These are phyloP conservation scores for Pelmatolapia mariae DNA, from an alignment of 2,113 vertebrate species.

Conservation along the genomic window DNA sequence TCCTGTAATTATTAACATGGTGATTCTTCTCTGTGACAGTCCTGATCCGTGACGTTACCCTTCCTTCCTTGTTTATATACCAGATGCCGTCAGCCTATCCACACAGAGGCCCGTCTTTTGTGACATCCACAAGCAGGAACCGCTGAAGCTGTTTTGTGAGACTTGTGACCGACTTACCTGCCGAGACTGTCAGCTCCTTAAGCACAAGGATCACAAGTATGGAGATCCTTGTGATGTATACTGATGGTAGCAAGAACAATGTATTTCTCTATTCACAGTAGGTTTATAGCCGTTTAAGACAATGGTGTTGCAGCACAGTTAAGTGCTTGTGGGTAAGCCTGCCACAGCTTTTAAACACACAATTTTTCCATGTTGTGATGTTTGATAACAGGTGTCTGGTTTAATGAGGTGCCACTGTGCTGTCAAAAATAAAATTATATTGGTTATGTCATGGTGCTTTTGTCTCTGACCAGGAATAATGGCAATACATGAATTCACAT, in stretches of 20 bases:
- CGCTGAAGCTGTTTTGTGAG: slow-evolving; percentile 95
- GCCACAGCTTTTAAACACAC: neutral
- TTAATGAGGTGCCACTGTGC: neutral
- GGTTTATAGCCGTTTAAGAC: neutral
- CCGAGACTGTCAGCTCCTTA: slow-evolving; percentile 91
- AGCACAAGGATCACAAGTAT: slow-evolving; percentile 99
- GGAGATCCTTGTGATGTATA: too few species aligned
- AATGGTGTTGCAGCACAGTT: neutral
- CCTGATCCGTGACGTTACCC: neutral
- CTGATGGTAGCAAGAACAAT: too few species aligned
- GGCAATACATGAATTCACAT: neutral
- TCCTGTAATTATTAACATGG: neutral
- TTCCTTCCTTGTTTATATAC: neutral
- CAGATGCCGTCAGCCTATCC: slow-evolving; percentile 85
- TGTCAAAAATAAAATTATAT: neutral
- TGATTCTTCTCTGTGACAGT: neutral
- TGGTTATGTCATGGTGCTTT: neutral
- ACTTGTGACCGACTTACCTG: slow-evolving; percentile 96
- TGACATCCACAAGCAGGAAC: slow-evolving; percentile 94
- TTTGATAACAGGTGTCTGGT: neutral
- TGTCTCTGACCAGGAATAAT: neutral
- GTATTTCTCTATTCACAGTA: neutral
- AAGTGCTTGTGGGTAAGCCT: neutral
- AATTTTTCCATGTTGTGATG: neutral
- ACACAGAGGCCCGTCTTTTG: slow-evolving; percentile 93